Percentiles rank a stretch among this genome's conserved stretches.
These are phyloP conservation scores for Tenualosa ilisha DNA, from an alignment of 2,797 vertebrate genomes.

Conservation along the genomic window DNA sequence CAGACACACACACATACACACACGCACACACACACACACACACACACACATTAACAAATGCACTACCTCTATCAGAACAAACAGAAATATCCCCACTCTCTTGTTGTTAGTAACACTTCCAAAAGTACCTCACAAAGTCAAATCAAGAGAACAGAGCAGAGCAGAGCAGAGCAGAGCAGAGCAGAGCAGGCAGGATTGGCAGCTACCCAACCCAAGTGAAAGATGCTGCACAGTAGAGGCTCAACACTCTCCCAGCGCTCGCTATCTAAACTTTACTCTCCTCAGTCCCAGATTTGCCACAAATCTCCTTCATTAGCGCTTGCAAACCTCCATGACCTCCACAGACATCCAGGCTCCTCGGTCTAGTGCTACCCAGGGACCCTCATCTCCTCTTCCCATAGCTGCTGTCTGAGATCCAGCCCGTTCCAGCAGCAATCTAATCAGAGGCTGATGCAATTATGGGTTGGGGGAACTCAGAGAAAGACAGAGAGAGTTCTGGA, in stretches of 20 bases:
- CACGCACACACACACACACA: not conserved
- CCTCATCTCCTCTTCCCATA: not conserved
- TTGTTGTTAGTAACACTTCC: too few relatives aligned
- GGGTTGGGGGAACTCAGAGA: not conserved
- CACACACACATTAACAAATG: not conserved
- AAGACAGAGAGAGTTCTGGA: not conserved
- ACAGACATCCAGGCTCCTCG: not conserved
- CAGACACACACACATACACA: not conserved
- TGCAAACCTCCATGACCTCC: not conserved
- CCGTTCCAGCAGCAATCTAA: not conserved
- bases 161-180: too few relatives aligned
- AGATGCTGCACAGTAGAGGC: not conserved
- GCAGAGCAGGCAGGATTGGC: too few relatives aligned
- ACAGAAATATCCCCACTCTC: not conserved
- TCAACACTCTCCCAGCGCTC: not conserved
- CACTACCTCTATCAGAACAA: not conserved
- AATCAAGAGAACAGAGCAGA: too few relatives aligned
- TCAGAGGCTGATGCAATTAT: constrained; percentile 2
- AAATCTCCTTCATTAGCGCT: not conserved
- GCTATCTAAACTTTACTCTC: not conserved
- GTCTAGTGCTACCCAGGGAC: not conserved
- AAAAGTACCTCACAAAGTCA: too few relatives aligned
- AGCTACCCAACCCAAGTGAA: not conserved
- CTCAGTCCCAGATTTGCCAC: not conserved
- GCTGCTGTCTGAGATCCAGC: not conserved